Evolutionary conservation across 2,113 vertebrate species (phyloP), one percentile per base, ranked within the genome.

Genomic region (Uria aalge): DNA sequence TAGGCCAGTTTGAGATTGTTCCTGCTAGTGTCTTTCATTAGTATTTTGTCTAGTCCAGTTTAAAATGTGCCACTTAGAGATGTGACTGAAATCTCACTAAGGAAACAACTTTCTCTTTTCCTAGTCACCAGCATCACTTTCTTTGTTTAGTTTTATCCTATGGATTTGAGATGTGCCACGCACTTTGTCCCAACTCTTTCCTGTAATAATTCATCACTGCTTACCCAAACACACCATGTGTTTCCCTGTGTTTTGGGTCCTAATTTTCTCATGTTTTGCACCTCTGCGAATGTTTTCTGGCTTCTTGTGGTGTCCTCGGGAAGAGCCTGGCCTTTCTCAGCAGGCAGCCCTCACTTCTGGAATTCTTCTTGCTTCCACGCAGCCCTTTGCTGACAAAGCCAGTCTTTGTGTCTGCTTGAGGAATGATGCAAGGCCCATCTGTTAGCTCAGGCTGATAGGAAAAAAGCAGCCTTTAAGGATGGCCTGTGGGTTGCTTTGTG

Each of bases 391-490:
- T 91, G 38, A 96, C 88, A 96, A 92, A 94, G 79, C 64, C 4
- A 0, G 69, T 75, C 95, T 87, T 95, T 97, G 86, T 97, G 81
- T 81, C 73, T 72, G 53, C 67, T 29, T 12, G 15, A 27, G 55
- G 50, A 94, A 34, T 91, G 79, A 68, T 93, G 75, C 88, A 93
- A 84, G 50, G 66, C 80, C 88, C 66, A 40, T 92, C 91, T 97
- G 80, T 92, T 94, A 91, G 57, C 57, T 71, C 62, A 53, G 66
- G 11, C 94, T 66, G 84, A 60, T 45, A 84, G 48, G 84, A 38
- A 76, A 85, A 94, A 86, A 68, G 12, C 18, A 17, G 62, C 77
- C 62, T 85, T 91, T 60, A 81, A 75, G 60, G 47, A 63, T 86
- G 56, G 40, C 64, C 74, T 38, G 15, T 88, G 63, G 20, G 52